A percentile compares a stretch with the other conserved stretches of the same genome.
Evolutionary conservation across 2,888 invertebrate species (phyloP).

Genomic region (Xanthia togata): DNA sequence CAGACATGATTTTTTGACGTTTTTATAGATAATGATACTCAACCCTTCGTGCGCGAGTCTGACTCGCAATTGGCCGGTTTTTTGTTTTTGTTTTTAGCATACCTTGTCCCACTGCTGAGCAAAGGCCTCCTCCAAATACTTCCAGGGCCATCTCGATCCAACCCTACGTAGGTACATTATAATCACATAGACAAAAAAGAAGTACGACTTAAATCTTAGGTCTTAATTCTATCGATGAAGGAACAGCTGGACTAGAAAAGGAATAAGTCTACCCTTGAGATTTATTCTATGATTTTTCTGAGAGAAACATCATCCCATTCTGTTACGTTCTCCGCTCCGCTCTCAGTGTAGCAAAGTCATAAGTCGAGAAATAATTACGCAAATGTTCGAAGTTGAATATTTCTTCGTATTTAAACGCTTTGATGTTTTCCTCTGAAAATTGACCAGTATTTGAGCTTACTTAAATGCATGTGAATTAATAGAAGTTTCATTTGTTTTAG

Average conservation of each 20-base stretch:
- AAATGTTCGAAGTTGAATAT: conserved; percentile 34
- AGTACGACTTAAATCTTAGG: no score
- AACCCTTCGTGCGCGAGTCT: no score
- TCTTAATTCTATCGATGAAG: neutral
- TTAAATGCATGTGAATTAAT: conserved; percentile 7
- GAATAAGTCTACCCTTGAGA: neutral
- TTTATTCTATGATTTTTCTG: neutral
- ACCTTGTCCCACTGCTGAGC: no score
- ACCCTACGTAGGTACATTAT: no score
- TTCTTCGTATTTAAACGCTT: conserved; percentile 37
- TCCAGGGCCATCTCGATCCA: no score
- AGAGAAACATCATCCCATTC: neutral
- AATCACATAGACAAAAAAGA: no score
- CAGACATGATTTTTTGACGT: no score
- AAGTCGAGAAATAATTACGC: conserved; percentile 35
- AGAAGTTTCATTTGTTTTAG: neutral
- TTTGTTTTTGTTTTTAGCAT: no score
- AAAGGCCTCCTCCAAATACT: no score
- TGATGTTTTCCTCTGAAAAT: conserved; percentile 31
- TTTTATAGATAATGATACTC: no score
- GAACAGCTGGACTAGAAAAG: neutral
- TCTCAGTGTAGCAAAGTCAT: neutral
- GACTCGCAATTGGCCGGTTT: no score
- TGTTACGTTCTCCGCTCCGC: neutral
- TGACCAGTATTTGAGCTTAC: conserved; percentile 25